phyloP scores from a whole-genome alignment of 2,797 vertebrate genomes.

The Buphagus erythrorhynchus region DNA sequence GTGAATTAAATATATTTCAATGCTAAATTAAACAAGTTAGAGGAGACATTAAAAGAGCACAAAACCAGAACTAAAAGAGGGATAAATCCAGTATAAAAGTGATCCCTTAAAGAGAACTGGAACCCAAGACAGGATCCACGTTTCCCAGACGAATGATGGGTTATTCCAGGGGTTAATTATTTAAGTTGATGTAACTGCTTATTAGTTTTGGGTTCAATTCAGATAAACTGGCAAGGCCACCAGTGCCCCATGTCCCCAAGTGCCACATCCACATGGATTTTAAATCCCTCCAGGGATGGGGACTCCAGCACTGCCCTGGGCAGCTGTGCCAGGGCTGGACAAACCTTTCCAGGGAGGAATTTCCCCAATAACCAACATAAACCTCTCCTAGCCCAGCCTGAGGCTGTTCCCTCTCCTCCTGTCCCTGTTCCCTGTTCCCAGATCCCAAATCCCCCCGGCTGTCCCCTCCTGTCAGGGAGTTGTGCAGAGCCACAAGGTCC shows the following conservation, averaged over 20 bases:
- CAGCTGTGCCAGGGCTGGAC: background rate
- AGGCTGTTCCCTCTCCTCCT: background rate
- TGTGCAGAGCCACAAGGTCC: background rate
- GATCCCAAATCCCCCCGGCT: rapidly evolving
- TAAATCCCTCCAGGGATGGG: background rate
- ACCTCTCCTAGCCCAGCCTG: background rate
- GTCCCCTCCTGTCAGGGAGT: background rate
- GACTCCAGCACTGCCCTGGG: background rate
- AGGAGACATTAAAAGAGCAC: background rate
- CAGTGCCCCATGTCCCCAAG: rapidly evolving
- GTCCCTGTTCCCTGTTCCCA: background rate
- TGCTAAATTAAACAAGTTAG: background rate
- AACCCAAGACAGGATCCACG: background rate
- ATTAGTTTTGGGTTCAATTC: background rate
- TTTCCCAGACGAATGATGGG: rapidly evolving
- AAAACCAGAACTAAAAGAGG: background rate
- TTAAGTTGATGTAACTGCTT: background rate
- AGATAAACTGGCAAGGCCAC: background rate
- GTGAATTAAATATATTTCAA: background rate
- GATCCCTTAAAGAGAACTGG: background rate
- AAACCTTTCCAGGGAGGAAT: rapidly evolving
- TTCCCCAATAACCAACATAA: rapidly evolving
- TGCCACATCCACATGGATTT: background rate
- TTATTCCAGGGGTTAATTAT: background rate
- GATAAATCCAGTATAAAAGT: background rate